Conservation (phyloP, 2,797 vertebrate genomes). For the Tympanoctomys barrerae region DNA sequence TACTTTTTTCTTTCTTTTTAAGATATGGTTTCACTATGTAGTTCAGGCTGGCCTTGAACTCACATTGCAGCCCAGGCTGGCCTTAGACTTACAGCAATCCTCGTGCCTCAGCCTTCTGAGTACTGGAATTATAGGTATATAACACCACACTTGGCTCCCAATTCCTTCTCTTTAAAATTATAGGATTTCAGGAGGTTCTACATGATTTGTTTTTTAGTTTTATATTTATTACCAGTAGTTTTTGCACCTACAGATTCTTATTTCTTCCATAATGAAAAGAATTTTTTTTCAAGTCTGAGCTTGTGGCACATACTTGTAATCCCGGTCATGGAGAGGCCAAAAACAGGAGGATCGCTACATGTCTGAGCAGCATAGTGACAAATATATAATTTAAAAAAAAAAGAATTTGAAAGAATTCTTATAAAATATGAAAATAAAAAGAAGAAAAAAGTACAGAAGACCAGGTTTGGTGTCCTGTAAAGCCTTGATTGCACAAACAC, state of each 20-base stretch:
- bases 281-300: too few relatives aligned
- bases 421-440: not conserved
- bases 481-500: not conserved
- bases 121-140: not conserved
- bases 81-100: not conserved
- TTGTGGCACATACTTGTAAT: too few relatives aligned
- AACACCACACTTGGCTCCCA: not conserved
- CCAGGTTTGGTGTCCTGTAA: not conserved
- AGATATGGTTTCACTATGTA: not conserved
- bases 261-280: not conserved
- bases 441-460: not conserved
- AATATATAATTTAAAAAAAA: too few relatives aligned
- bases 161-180: not conserved
- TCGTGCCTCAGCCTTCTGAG: not conserved
- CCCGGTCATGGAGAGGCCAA: too few relatives aligned
- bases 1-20: not conserved
- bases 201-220: not conserved
- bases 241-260: not conserved
- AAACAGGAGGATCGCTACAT: too few relatives aligned
- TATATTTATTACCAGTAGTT: not conserved
- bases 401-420: not conserved
- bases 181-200: not conserved
- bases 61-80: too few relatives aligned
- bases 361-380: too few relatives aligned
- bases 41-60: not conserved